phyloP scores from a whole-genome alignment of 2,888 invertebrate species.

The Eurytoma californica region DNA sequence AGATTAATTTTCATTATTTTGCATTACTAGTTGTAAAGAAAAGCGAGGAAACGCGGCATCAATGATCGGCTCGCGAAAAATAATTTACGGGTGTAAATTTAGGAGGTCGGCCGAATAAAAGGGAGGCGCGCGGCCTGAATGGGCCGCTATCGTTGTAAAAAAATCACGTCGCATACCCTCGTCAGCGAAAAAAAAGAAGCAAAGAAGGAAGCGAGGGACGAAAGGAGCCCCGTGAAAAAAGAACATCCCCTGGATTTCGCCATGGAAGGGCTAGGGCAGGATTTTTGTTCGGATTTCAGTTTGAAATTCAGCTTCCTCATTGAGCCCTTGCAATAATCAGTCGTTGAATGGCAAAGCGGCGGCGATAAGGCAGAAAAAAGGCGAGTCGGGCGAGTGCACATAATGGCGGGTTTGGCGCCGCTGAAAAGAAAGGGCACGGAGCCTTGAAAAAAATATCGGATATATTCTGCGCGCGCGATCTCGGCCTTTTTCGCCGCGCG shows the following conservation, averaged over 20 bases:
- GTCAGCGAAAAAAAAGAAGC: no score
- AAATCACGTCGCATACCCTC: no score
- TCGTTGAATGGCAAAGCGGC: constrained; percentile 42
- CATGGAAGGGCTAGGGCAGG: not conserved
- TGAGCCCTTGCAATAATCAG: constrained; percentile 48
- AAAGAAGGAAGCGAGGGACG: no score
- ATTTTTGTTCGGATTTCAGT: constrained; percentile 5
- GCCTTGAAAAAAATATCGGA: constrained; percentile 56
- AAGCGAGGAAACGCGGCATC: no score
- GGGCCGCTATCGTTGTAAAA: no score
- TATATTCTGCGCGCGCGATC: constrained; percentile 49
- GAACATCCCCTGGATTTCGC: not conserved
- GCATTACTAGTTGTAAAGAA: no score
- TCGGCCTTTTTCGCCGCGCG: not conserved
- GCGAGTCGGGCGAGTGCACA: constrained; percentile 31
- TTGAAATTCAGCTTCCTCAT: constrained; percentile 41
- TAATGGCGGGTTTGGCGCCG: constrained; percentile 32
- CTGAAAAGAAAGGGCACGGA: constrained; percentile 37
- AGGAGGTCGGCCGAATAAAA: no score
- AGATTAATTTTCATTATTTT: no score
- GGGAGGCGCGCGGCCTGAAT: no score
- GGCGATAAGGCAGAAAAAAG: not conserved
- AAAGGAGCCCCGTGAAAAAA: no score
- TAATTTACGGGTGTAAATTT: no score
- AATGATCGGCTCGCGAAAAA: no score